A percentile compares a stretch with the other conserved stretches of the same genome.
phyloP scores from a whole-genome alignment of 1,140 invertebrate species.

The Hyposmocoma kahamanoa region DNA sequence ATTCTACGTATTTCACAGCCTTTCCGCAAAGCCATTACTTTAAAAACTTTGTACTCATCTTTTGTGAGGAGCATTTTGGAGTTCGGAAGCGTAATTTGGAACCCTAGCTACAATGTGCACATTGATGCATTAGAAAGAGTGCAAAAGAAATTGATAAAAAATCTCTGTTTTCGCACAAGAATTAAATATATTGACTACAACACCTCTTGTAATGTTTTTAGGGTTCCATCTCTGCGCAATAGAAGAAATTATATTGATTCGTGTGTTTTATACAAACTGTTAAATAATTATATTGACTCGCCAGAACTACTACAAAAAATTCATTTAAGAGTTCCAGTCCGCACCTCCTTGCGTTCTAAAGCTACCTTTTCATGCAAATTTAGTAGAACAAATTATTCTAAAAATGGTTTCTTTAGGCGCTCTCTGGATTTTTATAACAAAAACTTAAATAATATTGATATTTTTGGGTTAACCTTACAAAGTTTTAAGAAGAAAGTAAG shows the following conservation, averaged over 20 bases:
- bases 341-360: too few relatives aligned
- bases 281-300: neutral
- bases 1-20: slow-evolving; percentile 6
- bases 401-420: too few relatives aligned
- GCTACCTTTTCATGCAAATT: too few relatives aligned
- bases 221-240: neutral
- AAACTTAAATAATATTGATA: too few relatives aligned
- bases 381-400: too few relatives aligned
- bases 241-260: neutral
- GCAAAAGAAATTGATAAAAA: neutral
- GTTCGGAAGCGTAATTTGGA: slow-evolving; percentile 11
- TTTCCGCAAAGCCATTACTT: slow-evolving; percentile 5
- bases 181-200: neutral
- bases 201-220: neutral
- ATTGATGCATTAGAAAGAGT: slow-evolving; percentile 5
- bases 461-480: too few relatives aligned
- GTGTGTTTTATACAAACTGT: neutral
- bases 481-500: too few relatives aligned
- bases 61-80: slow-evolving; percentile 11
- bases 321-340: too few relatives aligned
- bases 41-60: slow-evolving; percentile 9
- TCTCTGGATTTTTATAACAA: too few relatives aligned
- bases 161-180: neutral
- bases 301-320: neutral
- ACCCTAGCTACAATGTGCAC: slow-evolving; percentile 8